These are phyloP conservation scores for Lepidocyrtinus sp. DNA, from an alignment of 2,888 invertebrate genomes.

Conservation along the genomic window DNA sequence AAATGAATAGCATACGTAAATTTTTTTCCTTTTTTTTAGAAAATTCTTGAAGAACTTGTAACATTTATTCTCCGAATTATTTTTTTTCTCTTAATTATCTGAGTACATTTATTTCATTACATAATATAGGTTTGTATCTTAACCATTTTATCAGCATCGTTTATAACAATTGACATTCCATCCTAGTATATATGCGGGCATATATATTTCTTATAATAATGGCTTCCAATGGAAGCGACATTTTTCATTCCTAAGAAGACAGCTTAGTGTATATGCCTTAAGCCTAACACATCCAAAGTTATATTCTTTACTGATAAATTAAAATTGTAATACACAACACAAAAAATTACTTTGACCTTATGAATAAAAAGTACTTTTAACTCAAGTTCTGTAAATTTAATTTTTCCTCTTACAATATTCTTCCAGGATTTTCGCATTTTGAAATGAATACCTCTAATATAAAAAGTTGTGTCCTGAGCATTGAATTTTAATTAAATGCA, in stretches of 20 bases:
- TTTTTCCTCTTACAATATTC: not conserved
- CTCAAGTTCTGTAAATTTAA: not conserved
- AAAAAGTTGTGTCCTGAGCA: too few species aligned
- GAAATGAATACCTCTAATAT: not conserved
- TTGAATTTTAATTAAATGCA: too few species aligned
- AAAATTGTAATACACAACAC: too few species aligned
- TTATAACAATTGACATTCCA: conserved; percentile 25
- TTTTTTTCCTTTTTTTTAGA: conserved; percentile 5
- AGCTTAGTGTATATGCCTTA: conserved; percentile 1
- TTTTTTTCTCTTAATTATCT: conserved; percentile 23
- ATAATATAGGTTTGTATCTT: too few species aligned
- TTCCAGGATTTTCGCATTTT: not conserved
- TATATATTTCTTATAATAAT: not conserved
- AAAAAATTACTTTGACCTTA: conserved; percentile 14
- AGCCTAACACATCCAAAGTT: conserved; percentile 11
- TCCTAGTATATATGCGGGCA: not conserved
- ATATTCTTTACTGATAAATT: too few species aligned
- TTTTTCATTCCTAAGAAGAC: conserved; percentile 14
- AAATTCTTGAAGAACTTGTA: conserved; percentile 28
- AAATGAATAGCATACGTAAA: too few species aligned
- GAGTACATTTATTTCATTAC: conserved; percentile 38
- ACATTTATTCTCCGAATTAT: conserved; percentile 37
- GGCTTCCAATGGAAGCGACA: conserved; percentile 44
- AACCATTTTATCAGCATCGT: conserved; percentile 27
- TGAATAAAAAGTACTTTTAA: not conserved